Percentiles rank a stretch among this genome's conserved stretches.
Conservation (phyloP, 1,140 invertebrate genomes). For the Chrysomallon squamiferum region DNA sequence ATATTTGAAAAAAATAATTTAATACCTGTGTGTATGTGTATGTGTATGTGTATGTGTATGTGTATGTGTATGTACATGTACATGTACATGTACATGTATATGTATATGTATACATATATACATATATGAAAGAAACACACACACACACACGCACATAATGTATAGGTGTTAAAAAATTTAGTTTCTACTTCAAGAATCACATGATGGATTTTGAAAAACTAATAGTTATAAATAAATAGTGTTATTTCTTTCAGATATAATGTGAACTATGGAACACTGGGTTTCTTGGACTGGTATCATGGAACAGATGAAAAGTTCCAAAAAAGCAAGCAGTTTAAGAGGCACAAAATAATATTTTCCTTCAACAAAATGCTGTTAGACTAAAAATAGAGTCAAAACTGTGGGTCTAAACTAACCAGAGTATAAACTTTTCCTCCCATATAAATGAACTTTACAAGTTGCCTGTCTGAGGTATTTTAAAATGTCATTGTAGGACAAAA, state of each 20-base stretch:
- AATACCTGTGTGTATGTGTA: background rate
- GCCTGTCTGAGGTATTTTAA: background rate
- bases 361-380: background rate
- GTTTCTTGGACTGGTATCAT: conserved; percentile 81
- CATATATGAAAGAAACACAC: too few species aligned
- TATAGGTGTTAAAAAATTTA: too few species aligned
- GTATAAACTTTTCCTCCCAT: background rate
- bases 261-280: conserved; percentile 82
- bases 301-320: conserved; percentile 81
- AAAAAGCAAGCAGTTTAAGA: conserved; percentile 65
- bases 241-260: conserved; percentile 44
- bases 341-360: conserved; percentile 1
- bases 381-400: background rate
- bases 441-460: background rate
- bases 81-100: too few species aligned
- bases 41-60: background rate
- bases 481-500: background rate
- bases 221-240: too few species aligned
- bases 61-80: too few species aligned
- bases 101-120: too few species aligned
- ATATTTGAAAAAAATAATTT: background rate
- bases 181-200: too few species aligned
- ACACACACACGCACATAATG: too few species aligned
- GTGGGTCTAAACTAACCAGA: background rate
- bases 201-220: too few species aligned